Evolutionary conservation across 2,113 vertebrate species (phyloP).

Genomic region (Anarrhichthys ocellatus): DNA sequence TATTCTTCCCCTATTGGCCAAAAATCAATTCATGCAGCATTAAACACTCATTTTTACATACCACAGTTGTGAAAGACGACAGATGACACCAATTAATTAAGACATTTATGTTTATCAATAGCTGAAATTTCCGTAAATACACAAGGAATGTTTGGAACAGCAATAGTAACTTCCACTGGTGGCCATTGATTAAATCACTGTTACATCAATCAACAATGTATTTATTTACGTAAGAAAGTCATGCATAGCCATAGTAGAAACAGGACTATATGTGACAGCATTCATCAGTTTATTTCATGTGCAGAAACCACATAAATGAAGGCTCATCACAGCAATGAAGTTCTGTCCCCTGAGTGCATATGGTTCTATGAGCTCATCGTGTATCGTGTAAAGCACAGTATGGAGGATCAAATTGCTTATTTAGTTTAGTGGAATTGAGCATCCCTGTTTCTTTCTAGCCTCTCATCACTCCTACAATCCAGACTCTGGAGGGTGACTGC

Average conservation of each 20-base stretch:
- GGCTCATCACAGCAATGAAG: neutral
- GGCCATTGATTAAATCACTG: too few species aligned
- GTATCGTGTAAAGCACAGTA: neutral
- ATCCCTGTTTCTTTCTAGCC: neutral
- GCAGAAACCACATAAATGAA: neutral
- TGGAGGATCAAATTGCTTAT: slow-evolving; percentile 7
- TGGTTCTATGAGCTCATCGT: slow-evolving; percentile 21
- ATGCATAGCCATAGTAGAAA: too few species aligned
- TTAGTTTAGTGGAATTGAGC: neutral
- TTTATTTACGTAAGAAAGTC: too few species aligned
- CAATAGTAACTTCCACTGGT: too few species aligned
- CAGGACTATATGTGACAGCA: too few species aligned
- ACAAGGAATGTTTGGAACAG: too few species aligned
- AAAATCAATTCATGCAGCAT: neutral
- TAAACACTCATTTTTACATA: neutral
- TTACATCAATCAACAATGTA: too few species aligned
- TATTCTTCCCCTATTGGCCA: neutral
- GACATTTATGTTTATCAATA: neutral
- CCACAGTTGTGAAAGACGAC: neutral
- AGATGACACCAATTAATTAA: neutral
- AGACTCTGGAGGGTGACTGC: neutral
- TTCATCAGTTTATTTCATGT: neutral
- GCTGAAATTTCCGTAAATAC: too few species aligned
- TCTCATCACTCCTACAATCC: neutral
- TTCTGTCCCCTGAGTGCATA: slow-evolving; percentile 4